A percentile compares a stretch with the other conserved stretches of the same genome.
Conservation (phyloP, 2,797 vertebrate species). For the Poeciliopsis turneri region DNA sequence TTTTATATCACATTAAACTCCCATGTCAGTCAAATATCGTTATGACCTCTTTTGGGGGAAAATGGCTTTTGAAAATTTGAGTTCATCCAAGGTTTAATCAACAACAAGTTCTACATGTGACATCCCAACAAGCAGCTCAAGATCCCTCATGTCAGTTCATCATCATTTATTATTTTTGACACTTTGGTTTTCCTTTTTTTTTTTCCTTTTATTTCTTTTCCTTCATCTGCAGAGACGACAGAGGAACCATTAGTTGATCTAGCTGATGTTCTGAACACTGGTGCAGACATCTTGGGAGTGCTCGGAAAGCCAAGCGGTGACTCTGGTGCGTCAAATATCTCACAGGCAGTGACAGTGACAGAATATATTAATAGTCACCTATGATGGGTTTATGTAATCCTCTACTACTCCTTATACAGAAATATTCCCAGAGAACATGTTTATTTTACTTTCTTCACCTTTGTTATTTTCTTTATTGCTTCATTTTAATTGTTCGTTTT, state of each 20-base stretch:
- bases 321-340: slow-evolving; percentile 85
- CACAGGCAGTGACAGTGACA: slow-evolving; percentile 57
- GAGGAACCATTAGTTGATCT: slow-evolving; percentile 95
- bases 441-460: slow-evolving; percentile 48
- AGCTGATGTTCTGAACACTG: slow-evolving; percentile 94
- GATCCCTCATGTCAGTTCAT: slow-evolving; percentile 63
- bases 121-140: slow-evolving; percentile 44
- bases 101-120: slow-evolving; percentile 16
- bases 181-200: slow-evolving; percentile 62
- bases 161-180: slow-evolving; percentile 74
- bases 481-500: slow-evolving; percentile 60
- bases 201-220: slow-evolving; percentile 34
- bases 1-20: not conserved
- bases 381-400: slow-evolving; percentile 30
- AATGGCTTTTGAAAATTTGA: not conserved
- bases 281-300: slow-evolving; percentile 97
- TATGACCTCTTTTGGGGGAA: not conserved
- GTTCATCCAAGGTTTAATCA: slow-evolving; percentile 8
- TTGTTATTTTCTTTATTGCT: slow-evolving; percentile 38
- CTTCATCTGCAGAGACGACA: slow-evolving; percentile 81
- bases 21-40: not conserved
- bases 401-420: slow-evolving; percentile 34
- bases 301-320: slow-evolving; percentile 93
- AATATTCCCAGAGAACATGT: slow-evolving; percentile 44
- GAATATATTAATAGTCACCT: slow-evolving; percentile 45